Evolutionary conservation across 2,888 invertebrate species (phyloP), one percentile per base, ranked within the genome.

Genomic region (Mythimna impura): DNA sequence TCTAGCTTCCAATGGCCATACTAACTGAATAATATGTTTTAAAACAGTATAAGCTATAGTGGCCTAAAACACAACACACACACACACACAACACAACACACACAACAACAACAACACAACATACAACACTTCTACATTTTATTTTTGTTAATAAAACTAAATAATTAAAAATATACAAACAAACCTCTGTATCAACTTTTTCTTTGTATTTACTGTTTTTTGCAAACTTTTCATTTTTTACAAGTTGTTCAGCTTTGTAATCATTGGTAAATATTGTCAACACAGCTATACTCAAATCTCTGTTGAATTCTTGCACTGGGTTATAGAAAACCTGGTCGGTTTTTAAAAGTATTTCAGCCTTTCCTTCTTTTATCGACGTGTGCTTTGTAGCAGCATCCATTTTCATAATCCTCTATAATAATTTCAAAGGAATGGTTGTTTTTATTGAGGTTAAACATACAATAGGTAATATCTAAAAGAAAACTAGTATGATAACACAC

Each of bases 241-340:
- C 86, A 8, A 86, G 72, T 76, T 91, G 92, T 62, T 93, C 94
- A 52, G 84, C 83, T 79, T 87, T 94, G 86, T 93, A 95, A 34
- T 97, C 96, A 85, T 96, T 94, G 10, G 97, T 96, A 89, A 97
- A 98, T n/a, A 97, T 95, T 73, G 96, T 97, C 34, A 98, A 91
- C 0, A 98, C 98, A 8, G 97, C 97, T 86, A 98, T 97, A 90
- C 98, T 98, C 66, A 99, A 95, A 95, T 99, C 99, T 81, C 99
- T 97, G 92, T 99, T 99, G 89, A 99, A 99, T 93, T 99, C 99
- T 93, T 99, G 99, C 1, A 99, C 99, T 0, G 99, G 99, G 95
- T 99, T 99, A 91, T 99, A 99, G 94, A 99, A 99, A 0, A 99
- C 99, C 90, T 98, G 97, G 54, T 98, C 97, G 2, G 95, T 93